Conservation (phyloP, 1,140 invertebrate species). For the Lethocerus indicus region DNA sequence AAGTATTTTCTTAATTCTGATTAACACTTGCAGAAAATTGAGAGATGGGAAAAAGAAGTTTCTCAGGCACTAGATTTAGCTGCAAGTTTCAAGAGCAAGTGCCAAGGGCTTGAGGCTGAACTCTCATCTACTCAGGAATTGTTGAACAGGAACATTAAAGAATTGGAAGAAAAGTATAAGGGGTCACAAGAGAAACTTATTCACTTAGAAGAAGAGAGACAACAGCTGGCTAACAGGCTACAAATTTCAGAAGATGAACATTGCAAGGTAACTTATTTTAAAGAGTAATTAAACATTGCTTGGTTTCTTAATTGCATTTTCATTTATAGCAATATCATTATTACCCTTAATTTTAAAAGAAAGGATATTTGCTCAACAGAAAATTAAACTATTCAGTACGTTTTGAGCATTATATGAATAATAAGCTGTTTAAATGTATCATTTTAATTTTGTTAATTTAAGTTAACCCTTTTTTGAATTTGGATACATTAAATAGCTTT, state of each 20-base stretch:
- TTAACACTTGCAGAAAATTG: conserved; percentile 32
- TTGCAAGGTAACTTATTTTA: conserved; percentile 28
- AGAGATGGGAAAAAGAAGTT: conserved; percentile 42
- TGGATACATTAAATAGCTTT: too few species aligned
- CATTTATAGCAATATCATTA: too few species aligned
- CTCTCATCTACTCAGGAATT: conserved; percentile 8
- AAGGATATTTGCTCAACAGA: too few species aligned
- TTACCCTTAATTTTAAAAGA: too few species aligned
- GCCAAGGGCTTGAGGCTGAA: conserved; percentile 25
- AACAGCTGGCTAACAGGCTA: conserved; percentile 23
- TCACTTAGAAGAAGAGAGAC: conserved; percentile 21
- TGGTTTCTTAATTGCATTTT: not conserved
- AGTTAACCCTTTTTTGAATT: too few species aligned
- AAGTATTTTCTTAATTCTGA: too few species aligned
- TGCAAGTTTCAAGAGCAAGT: conserved; percentile 47
- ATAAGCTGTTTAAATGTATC: too few species aligned
- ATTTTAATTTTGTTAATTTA: too few species aligned
- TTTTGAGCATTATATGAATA: too few species aligned
- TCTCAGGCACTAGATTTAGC: conserved; percentile 44
- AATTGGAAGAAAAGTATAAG: conserved; percentile 15
- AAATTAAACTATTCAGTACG: too few species aligned
- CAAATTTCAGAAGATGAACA: conserved; percentile 28
- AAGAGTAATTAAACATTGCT: not conserved
- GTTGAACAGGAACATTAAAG: conserved; percentile 14
- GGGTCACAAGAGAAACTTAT: conserved; percentile 16